Evolutionary conservation across 1,140 invertebrate species (phyloP), one percentile per base, ranked within the genome.

Genomic region (Neodiprion pinetum): DNA sequence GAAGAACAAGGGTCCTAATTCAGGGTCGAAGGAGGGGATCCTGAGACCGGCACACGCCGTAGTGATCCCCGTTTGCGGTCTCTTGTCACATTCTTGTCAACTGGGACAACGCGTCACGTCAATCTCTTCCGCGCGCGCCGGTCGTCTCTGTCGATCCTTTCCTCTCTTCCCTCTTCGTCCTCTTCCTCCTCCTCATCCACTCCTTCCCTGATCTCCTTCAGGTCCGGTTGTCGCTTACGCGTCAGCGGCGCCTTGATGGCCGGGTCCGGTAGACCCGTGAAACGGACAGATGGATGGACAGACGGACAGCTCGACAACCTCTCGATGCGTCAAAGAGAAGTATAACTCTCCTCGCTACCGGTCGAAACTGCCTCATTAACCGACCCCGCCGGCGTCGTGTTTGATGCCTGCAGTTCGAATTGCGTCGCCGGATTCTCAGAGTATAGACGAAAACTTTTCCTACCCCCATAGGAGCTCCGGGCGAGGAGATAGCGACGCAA

Each of bases 61-160:
- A 83, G 80, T 82, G 81, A 86, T 86, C 85, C 85, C 86, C 86
- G 82, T 86, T 87, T 79, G 53, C 53, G 11, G 81, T 81, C 86
- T 85, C 86, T 84, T 85, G 87, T 88, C 87, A 87, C 87, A 88
- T 88, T 88, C 87, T 88, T 88, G 87, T 88, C 87, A 88, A 87
- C 80, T 76, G 75, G 81, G 80, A 85, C 84, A 87, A 83, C 86
- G 84, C 85, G 84, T 84, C 84, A 86, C 86, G 86, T 88, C 86
- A 88, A 88, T 88, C 87, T 87, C 82, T 81, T 81, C 82, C 76
- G 81, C 84, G 81, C 47, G 72, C 66, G 67, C 49, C 14, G 68
- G 12, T 21, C 14, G 14, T 67, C 40, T 48, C 49, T 17, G 66
- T 40, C 17, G 48, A 67, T 12, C 67, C 17, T 69, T 77, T 40